These are phyloP conservation scores for Daptonema setosum DNA, from an alignment of 2,888 invertebrate species.

Conservation along the genomic window DNA sequence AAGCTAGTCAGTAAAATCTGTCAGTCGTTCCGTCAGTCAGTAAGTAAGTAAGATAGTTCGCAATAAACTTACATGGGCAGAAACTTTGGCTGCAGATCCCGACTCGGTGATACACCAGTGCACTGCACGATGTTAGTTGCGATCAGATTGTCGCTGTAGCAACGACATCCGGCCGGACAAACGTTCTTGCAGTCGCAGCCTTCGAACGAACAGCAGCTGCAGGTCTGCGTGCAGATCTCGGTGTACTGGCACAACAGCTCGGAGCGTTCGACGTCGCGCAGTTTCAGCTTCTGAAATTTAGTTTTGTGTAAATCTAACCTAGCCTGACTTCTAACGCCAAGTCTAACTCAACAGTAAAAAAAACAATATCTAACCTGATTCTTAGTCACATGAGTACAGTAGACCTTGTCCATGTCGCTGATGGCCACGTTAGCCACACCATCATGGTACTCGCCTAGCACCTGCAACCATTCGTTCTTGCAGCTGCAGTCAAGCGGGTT, in stretches of 20 bases:
- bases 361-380: not conserved
- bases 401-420: not conserved
- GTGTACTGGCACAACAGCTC: slow-evolving; percentile 62
- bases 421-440: too few relatives aligned
- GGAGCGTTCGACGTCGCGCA: not conserved
- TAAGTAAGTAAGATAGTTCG: too few relatives aligned
- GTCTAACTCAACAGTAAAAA: not conserved
- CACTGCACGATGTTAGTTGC: slow-evolving; percentile 33
- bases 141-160: slow-evolving; percentile 69
- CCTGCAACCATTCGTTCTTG: not conserved
- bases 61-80: too few relatives aligned
- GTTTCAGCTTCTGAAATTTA: not conserved
- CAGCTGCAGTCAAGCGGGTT: not conserved
- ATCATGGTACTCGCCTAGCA: not conserved
- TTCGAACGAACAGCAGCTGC: slow-evolving; percentile 72
- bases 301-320: not conserved
- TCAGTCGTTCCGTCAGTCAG: too few relatives aligned
- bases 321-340: not conserved
- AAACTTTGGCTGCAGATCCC: not conserved
- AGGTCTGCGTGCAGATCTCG: slow-evolving; percentile 60
- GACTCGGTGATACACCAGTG: slow-evolving; percentile 8
- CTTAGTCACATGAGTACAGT: not conserved
- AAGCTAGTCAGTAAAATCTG: too few relatives aligned
- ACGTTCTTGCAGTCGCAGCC: slow-evolving; percentile 80
- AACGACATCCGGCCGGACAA: slow-evolving; percentile 63